Percentiles rank a stretch among this genome's conserved stretches.
phyloP scores from a whole-genome alignment of 2,113 vertebrate species.

The Gymnogyps californianus region DNA sequence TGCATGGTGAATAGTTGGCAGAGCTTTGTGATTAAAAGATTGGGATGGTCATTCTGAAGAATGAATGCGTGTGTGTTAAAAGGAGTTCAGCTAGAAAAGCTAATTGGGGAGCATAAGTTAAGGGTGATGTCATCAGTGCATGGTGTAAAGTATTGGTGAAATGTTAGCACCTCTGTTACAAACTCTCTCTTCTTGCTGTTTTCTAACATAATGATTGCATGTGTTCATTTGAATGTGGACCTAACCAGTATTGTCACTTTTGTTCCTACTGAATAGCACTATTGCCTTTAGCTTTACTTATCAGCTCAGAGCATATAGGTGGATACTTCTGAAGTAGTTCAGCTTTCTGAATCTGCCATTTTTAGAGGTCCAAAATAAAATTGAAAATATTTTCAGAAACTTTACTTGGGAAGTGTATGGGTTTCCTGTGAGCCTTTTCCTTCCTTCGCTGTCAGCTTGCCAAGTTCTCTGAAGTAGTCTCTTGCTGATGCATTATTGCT shows the following conservation, averaged over 20 bases:
- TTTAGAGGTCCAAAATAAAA: background rate
- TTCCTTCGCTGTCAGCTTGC: background rate
- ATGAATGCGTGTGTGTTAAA: background rate
- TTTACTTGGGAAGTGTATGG: background rate
- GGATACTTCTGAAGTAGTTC: background rate
- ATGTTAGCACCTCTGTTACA: background rate
- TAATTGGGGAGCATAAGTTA: background rate
- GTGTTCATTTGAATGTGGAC: background rate
- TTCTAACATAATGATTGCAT: background rate
- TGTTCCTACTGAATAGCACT: background rate
- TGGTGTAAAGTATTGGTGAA: background rate
- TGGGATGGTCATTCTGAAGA: background rate
- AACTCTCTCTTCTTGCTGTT: background rate
- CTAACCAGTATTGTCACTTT: background rate
- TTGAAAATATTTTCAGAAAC: background rate
- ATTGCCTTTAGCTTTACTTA: background rate
- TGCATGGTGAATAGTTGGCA: background rate
- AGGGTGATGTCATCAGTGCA: background rate
- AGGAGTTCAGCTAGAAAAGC: background rate
- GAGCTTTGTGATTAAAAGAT: background rate
- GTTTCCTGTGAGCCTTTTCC: background rate
- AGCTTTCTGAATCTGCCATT: background rate
- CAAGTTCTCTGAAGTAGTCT: background rate
- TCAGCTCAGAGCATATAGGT: background rate
- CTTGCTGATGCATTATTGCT: background rate